Evolutionary conservation across 2,888 invertebrate genomes (phyloP), one percentile per base, ranked within the genome.

Genomic region (Doris montereyensis): DNA sequence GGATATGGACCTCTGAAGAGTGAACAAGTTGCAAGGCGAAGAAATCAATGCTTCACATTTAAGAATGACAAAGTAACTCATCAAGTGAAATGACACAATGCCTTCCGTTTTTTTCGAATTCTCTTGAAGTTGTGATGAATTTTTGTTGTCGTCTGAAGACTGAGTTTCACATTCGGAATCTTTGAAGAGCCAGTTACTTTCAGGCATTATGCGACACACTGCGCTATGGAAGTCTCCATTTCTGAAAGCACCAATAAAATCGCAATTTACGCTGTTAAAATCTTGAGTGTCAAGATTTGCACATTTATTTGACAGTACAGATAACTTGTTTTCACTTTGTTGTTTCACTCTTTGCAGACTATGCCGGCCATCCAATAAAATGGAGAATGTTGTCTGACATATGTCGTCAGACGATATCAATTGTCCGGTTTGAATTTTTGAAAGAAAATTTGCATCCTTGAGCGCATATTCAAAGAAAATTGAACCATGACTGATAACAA

Each of bases 401-500:
- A 80, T 32, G 67, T 65, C 65, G 4, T 24, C 58, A n/a, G 35
- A n/a, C 26, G 13, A 13, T 21, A 79, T 71, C 1, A 65, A 3
- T 21, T 71, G 3, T 13, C 65, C 79, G 57, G 30, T 28, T 26
- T 60, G 52, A 2, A 79, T n/a, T 62, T 26, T 76, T 68, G 70
- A 26, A 24, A 10, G 17, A 0, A 79, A 28, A 10, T 60, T 28
- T 60, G 76, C 41, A 71, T 79, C 57, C 24, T 83, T 70, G 10
- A 82, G 60, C 4, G 82, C 70, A 13, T 85, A 71, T 17, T 84
- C 84, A 21, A 86, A 79, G 8, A 88, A 76, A 2, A 88, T 62
- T n/a, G 86, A 86, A 4, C 86, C 87, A 82, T 88, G 88, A 13
- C 87, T 83, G 4, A 88, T 73, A 26, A 88, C 81, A 1, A 84